A percentile compares a stretch with the other conserved stretches of the same genome.
phyloP scores from a whole-genome alignment of 2,888 invertebrate species.

The Limnephilus marmoratus region DNA sequence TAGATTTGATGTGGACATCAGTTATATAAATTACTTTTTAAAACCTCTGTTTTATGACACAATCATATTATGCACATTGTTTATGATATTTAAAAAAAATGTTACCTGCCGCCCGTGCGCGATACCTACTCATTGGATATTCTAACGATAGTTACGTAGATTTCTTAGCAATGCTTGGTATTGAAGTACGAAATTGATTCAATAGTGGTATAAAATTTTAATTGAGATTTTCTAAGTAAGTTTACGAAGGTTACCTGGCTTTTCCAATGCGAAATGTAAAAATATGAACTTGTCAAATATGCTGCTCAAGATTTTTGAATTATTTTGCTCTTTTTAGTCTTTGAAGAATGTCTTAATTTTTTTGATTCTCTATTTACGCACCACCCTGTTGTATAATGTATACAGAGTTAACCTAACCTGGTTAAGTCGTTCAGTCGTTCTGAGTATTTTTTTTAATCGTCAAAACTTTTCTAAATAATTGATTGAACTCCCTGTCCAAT shows the following conservation, averaged over 20 bases:
- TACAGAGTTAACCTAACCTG: background rate
- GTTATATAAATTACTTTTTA: background rate
- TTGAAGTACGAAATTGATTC: background rate
- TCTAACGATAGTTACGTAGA: background rate
- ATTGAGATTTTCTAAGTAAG: background rate
- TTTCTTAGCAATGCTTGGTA: background rate
- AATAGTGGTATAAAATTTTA: background rate
- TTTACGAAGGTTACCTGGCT: background rate
- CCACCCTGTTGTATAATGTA: constrained; percentile 2
- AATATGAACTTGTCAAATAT: background rate
- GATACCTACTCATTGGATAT: background rate
- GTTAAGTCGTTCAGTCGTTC: constrained; percentile 2
- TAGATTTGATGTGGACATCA: background rate
- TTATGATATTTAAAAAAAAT: background rate
- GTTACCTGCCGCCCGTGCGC: background rate
- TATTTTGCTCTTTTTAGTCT: background rate
- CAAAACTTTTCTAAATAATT: constrained; percentile 2
- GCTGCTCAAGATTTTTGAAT: background rate
- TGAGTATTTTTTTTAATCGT: background rate
- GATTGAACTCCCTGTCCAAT: background rate
- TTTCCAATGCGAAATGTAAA: background rate
- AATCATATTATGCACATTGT: background rate
- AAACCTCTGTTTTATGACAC: background rate
- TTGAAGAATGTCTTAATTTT: background rate
- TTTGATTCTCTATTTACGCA: background rate